Conservation (phyloP, 2,888 invertebrate species). For the Erynnis tages region DNA sequence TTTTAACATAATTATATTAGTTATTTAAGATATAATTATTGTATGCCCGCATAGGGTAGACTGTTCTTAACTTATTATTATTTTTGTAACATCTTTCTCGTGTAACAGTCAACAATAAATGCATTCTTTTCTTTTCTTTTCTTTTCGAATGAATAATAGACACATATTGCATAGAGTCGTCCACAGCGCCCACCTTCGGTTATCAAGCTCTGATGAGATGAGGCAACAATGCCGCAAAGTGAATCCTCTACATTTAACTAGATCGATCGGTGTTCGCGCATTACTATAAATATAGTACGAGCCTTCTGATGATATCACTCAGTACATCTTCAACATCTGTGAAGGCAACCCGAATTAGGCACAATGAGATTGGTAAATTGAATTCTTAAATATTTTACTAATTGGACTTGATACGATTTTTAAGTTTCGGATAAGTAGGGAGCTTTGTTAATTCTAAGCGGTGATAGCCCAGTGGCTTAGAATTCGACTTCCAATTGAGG, state of each 20-base stretch:
- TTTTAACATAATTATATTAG: too few species aligned
- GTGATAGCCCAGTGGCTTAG: too few species aligned
- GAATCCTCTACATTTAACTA: slow-evolving; percentile 54
- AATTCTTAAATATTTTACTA: background rate
- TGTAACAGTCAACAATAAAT: too few species aligned
- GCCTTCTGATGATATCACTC: slow-evolving; percentile 60
- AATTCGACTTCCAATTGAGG: too few species aligned
- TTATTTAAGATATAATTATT: too few species aligned
- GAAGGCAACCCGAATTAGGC: slow-evolving; percentile 38
- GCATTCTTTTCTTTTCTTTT: too few species aligned
- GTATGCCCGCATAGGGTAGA: too few species aligned
- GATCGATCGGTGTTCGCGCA: slow-evolving; percentile 55
- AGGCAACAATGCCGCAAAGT: slow-evolving; percentile 60
- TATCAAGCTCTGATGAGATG: slow-evolving; percentile 61
- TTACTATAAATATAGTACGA: slow-evolving; percentile 69
- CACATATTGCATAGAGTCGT: slow-evolving; percentile 45
- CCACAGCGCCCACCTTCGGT: slow-evolving; percentile 60
- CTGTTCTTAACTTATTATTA: too few species aligned
- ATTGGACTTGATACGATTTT: background rate
- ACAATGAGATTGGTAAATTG: slow-evolving; percentile 65
- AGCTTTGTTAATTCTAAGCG: too few species aligned
- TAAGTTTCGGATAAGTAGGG: background rate
- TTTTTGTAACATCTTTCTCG: too few species aligned
- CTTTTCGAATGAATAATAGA: too few species aligned
- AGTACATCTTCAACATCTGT: slow-evolving; percentile 43